These are phyloP conservation scores for Cinara cedri DNA, from an alignment of 2,888 invertebrate species.

Conservation along the genomic window DNA sequence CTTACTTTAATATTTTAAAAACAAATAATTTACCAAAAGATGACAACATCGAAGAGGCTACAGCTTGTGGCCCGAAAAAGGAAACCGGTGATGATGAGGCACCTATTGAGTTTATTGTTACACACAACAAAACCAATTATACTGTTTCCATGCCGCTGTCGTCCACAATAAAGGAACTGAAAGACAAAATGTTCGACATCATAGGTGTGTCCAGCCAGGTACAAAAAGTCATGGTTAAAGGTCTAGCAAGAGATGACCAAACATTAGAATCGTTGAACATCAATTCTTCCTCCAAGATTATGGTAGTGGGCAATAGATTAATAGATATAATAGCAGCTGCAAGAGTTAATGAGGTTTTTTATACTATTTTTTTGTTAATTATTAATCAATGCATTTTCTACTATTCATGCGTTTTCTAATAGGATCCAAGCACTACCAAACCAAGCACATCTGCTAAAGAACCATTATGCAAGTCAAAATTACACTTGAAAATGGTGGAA, in stretches of 20 bases:
- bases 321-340: slow-evolving; percentile 83
- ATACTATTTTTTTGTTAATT: neutral
- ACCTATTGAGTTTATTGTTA: slow-evolving; percentile 71
- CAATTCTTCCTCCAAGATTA: slow-evolving; percentile 81
- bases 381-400: too few species aligned
- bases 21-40: too few species aligned
- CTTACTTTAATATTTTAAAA: too few species aligned
- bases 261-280: slow-evolving; percentile 80
- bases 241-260: slow-evolving; percentile 82
- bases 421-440: slow-evolving; percentile 61
- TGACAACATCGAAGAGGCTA: too few species aligned
- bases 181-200: slow-evolving; percentile 78
- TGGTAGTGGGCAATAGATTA: slow-evolving; percentile 89
- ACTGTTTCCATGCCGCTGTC: slow-evolving; percentile 79
- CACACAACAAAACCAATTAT: slow-evolving; percentile 86
- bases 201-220: slow-evolving; percentile 83
- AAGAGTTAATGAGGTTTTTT: slow-evolving; percentile 63
- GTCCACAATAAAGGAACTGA: slow-evolving; percentile 76
- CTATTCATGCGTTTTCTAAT: neutral
- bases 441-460: slow-evolving; percentile 69
- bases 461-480: slow-evolving; percentile 76
- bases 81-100: neutral
- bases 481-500: slow-evolving; percentile 85
- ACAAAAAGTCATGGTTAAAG: slow-evolving; percentile 89
- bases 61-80: neutral